Evolutionary conservation across 2,797 vertebrate species (phyloP), one percentile per base, ranked within the genome.

Genomic region (Enteromius unitaeniatus): DNA sequence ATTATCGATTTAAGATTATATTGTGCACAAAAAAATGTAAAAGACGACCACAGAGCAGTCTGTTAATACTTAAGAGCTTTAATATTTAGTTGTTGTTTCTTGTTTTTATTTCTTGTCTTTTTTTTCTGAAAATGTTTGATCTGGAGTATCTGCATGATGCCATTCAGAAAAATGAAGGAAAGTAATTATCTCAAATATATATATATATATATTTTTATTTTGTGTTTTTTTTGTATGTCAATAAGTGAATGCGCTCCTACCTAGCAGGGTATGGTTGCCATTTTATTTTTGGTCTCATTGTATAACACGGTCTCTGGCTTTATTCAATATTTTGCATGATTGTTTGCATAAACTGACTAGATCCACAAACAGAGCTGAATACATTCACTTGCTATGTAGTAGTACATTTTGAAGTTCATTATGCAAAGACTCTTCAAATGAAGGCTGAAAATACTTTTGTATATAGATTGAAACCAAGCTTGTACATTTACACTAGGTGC

Each of bases 401-500:
- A 70, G 26, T 37, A 53, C 19, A 67, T 60, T n/a, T 58, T 62
- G 17, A 45, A 68, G 55, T 70, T 70, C 37, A 21, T 67, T 77
- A 82, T 74, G 69, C 70, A 76, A 55, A 65, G 28, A 75, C 62
- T 51, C 64, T 77, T 74, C 19, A 68, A 78, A 69, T 82, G 49
- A 78, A 69, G 73, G 79, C 78, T 84, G 55, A 67, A 70, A 55
- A 76, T 80, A 47, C 31, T 7, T 72, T 84, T 40, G 60, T 58
- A 19, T 53, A 49, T 37, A 60, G 31, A 49, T 76, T 28, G 55
- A 74, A 42, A 75, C 26, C 34, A 72, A 81, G 64, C 73, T 78
- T 78, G 68, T 77, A 68, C 65, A 78, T 74, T 67, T 60, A 70
- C 67, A 72, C 26, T 72, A 79, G 79, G 83, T 87, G 86, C 83